Conservation (phyloP, 2,888 invertebrate species). For the Limnephilus auricula region DNA sequence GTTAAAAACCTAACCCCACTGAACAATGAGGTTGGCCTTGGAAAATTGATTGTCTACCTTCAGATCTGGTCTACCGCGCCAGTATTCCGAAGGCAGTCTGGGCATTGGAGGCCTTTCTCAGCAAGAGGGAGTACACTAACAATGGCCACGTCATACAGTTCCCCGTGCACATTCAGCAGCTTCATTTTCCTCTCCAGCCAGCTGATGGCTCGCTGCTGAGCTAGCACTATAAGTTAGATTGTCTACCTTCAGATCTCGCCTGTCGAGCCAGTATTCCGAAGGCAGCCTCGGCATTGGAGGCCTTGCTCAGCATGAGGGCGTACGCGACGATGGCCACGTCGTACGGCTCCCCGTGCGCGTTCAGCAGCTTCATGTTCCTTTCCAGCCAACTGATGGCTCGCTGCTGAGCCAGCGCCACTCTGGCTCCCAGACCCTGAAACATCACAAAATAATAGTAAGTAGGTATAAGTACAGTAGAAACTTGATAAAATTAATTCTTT, state of each 20-base stretch:
- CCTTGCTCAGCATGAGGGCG: slow-evolving; percentile 89
- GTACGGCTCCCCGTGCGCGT: slow-evolving; percentile 85
- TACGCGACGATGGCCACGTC: slow-evolving; percentile 93
- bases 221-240: slow-evolving; percentile 78
- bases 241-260: slow-evolving; percentile 82
- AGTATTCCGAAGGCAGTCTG: slow-evolving; percentile 89
- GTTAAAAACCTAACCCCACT: too few relatives aligned
- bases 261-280: slow-evolving; percentile 84
- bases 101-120: slow-evolving; percentile 90
- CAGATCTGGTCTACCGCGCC: slow-evolving; percentile 80
- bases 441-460: neutral
- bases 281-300: slow-evolving; percentile 91
- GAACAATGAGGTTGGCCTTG: too few relatives aligned
- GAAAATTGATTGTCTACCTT: slow-evolving; percentile 79
- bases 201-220: slow-evolving; percentile 84
- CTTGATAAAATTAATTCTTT: too few relatives aligned
- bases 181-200: slow-evolving; percentile 92
- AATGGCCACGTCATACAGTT: slow-evolving; percentile 91
- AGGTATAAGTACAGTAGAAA: too few relatives aligned
- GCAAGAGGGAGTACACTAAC: slow-evolving; percentile 92
- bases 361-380: slow-evolving; percentile 86
- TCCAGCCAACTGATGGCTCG: slow-evolving; percentile 89
- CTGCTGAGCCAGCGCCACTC: slow-evolving; percentile 86
- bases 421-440: slow-evolving; percentile 81
- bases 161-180: slow-evolving; percentile 83